A percentile compares a stretch with the other conserved stretches of the same genome.
These are phyloP conservation scores for Rhombomys opimus DNA, from an alignment of 2,113 vertebrate genomes.

Conservation along the genomic window DNA sequence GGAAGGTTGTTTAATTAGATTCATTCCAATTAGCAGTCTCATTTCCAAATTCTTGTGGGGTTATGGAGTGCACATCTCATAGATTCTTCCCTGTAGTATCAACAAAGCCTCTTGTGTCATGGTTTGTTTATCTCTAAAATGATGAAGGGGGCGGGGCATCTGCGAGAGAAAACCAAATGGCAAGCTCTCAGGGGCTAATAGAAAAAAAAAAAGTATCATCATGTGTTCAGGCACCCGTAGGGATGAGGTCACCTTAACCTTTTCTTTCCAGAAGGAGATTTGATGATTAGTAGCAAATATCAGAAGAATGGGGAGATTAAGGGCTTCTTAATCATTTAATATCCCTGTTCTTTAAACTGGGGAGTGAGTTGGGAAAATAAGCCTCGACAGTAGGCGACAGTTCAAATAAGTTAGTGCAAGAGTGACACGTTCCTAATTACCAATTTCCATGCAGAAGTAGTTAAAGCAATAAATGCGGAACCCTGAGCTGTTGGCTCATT, in stretches of 20 bases:
- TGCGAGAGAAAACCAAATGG: background rate
- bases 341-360: background rate
- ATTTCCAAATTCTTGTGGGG: constrained; percentile 18
- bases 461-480: constrained; percentile 28
- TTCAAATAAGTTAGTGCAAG: constrained; percentile 2
- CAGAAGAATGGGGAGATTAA: constrained; percentile 1
- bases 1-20: background rate
- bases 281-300: background rate
- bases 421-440: constrained; percentile 44
- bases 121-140: background rate
- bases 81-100: constrained; percentile 27
- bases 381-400: background rate
- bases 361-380: constrained; percentile 20
- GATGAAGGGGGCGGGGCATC: background rate
- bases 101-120: background rate
- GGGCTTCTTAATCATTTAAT: constrained; percentile 36
- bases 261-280: constrained; percentile 13
- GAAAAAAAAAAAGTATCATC: background rate
- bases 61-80: background rate
- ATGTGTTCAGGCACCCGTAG: background rate
- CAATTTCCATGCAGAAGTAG: constrained; percentile 41
- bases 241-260: constrained; percentile 6
- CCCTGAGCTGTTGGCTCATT: background rate
- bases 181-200: background rate
- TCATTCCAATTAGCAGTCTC: background rate